phyloP scores from a whole-genome alignment of 2,888 invertebrate genomes.

The Gryllus longicercus region DNA sequence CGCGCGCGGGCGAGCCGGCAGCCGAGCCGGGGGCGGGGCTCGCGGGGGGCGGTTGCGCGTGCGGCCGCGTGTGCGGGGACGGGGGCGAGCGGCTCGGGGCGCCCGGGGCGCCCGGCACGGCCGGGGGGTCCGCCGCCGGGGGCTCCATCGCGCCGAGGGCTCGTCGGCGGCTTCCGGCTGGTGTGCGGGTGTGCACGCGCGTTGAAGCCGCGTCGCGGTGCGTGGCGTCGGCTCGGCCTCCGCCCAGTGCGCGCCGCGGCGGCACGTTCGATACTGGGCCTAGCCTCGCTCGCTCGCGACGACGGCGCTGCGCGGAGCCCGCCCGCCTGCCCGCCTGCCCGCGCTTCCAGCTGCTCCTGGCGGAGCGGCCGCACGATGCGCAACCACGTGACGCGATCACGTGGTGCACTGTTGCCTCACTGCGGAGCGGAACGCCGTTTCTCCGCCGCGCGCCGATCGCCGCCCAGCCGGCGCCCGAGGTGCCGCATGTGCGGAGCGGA shows the following conservation, averaged over 20 bases:
- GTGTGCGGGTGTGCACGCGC: constrained; percentile 33
- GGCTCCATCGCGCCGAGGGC: constrained; percentile 33
- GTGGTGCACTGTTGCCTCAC: too few relatives aligned
- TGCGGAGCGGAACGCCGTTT: too few relatives aligned
- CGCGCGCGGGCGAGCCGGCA: background rate
- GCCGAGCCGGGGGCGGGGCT: constrained; percentile 27
- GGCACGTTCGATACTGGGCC: background rate
- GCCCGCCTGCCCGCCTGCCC: background rate
- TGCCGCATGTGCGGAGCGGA: too few relatives aligned
- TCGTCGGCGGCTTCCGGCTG: background rate
- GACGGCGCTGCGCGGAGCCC: background rate
- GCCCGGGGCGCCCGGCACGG: constrained; percentile 55
- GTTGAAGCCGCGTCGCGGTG: constrained; percentile 35
- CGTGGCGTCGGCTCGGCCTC: background rate
- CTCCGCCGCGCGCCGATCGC: too few relatives aligned
- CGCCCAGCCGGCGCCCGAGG: too few relatives aligned
- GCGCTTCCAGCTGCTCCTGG: constrained; percentile 8
- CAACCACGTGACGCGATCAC: background rate
- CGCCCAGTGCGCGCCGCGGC: background rate
- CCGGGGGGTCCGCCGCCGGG: constrained; percentile 32
- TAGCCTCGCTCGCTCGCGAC: too few relatives aligned
- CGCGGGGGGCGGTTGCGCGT: constrained; percentile 38
- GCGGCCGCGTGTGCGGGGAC: constrained; percentile 27
- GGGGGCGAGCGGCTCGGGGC: constrained; percentile 63
- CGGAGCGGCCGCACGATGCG: background rate